Base-by-base conservation (phyloP, 2,888 invertebrate genomes). In the Masnerella sp. region DNA sequence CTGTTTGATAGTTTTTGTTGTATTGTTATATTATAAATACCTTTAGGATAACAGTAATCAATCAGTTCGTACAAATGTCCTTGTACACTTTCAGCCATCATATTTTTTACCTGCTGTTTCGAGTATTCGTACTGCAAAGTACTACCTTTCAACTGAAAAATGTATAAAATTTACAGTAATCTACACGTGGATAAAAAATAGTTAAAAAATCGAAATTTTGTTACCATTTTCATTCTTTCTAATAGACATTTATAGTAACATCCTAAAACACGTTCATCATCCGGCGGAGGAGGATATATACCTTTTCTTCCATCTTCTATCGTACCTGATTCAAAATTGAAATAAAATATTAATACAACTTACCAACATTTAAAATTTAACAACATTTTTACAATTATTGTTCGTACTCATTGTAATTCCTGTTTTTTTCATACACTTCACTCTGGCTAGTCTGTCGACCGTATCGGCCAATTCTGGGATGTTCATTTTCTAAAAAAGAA, bases 201-300 rank as follows among this genome's bases (percentile, higher is more conserved):
- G 12, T 45, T 17, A 47, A 15, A 9, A 15, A 47, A 9, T 4
- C 9, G 11, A 5, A 14, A n/a, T 28, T 28, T 14, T 5, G 9
- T 8, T 69, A 91, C 91, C 82, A 89, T 83, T 84, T 90, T 89
- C 83, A 90, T 86, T 86, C 88, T 88, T 77, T 88, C 89, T 77
- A 91, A 77, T 8, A 89, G 74, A 70, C 91, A 91, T 59, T 88
- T 88, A 42, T 89, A 84, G 75, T 90, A 91, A 70, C 91, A 91
- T 84, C 90, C 78, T 0, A 85, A 74, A 8, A 70, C 75, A 3
- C 14, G 47, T 12, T 84, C 82, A 0, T 81, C 81, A 0, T n/a
- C n/a, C n/a, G n/a, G n/a, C n/a, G n/a, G n/a, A n/a, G n/a, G n/a
- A n/a, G 79, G 75, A 67, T 79, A 84, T 45, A 77, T 49, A 2